These are phyloP conservation scores for Psylliodes chrysocephalus DNA, from an alignment of 2,888 invertebrate species.

Conservation along the genomic window DNA sequence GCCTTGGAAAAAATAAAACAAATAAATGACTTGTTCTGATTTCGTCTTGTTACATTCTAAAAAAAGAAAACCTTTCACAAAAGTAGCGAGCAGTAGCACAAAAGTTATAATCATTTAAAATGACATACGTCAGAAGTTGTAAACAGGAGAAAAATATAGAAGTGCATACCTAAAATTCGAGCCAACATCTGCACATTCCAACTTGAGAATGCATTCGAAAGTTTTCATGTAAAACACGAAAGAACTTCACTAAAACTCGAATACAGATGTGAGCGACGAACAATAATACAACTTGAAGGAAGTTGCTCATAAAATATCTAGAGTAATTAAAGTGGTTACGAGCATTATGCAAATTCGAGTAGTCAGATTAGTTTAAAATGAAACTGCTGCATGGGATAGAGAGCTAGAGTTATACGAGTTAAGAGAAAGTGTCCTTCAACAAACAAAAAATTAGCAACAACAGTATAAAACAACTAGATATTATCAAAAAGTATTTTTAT, in stretches of 20 bases:
- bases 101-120: slow-evolving; percentile 1
- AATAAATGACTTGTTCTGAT: no score
- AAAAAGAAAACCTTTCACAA: no score
- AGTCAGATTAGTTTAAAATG: slow-evolving; percentile 31
- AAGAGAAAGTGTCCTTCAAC: no score
- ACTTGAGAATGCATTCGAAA: slow-evolving; percentile 18
- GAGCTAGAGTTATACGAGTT: no score
- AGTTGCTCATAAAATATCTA: slow-evolving; percentile 35
- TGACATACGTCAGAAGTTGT: background rate
- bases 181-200: slow-evolving; percentile 18
- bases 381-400: slow-evolving; percentile 1
- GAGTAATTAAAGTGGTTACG: slow-evolving; percentile 44
- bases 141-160: background rate
- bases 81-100: no score
- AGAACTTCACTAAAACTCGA: slow-evolving; percentile 31
- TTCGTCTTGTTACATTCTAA: no score
- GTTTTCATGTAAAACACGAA: slow-evolving; percentile 28
- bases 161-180: slow-evolving; percentile 8
- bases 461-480: no score
- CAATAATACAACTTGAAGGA: slow-evolving; percentile 37
- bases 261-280: slow-evolving; percentile 32
- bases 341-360: slow-evolving; percentile 48
- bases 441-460: no score
- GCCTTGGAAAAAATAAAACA: no score
- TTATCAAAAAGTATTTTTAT: no score